phyloP scores from a whole-genome alignment of 2,888 invertebrate genomes.

The Gasteruption jaculator region DNA sequence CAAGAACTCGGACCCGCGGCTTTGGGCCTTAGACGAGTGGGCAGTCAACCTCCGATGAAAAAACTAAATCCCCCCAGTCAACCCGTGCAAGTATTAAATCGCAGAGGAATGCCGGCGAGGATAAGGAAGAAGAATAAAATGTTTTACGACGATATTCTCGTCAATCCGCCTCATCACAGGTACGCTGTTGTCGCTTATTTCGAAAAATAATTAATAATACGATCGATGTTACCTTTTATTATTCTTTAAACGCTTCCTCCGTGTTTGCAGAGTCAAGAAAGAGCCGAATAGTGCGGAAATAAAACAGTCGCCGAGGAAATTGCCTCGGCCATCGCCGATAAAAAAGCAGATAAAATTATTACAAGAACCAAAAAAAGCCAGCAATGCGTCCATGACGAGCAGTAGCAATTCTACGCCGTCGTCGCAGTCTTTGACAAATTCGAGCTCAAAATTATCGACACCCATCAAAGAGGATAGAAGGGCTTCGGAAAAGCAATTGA shows the following conservation, averaged over 20 bases:
- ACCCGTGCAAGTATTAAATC: conserved; percentile 77
- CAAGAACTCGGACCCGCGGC: conserved; percentile 76
- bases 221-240: conserved; percentile 2
- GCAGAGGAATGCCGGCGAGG: conserved; percentile 85
- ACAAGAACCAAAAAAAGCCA: conserved; percentile 32
- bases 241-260: no score
- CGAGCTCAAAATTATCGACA: conserved; percentile 38
- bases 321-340: conserved; percentile 58
- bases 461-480: conserved; percentile 46
- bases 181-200: no score
- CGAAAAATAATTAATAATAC: no score
- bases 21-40: conserved; percentile 76
- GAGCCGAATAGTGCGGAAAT: conserved; percentile 40
- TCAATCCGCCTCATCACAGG: conserved; percentile 73
- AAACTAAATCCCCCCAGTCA: conserved; percentile 66
- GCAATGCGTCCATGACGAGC: conserved; percentile 20
- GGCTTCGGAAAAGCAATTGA: conserved; percentile 38
- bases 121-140: conserved; percentile 85
- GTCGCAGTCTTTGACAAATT: conserved; percentile 29
- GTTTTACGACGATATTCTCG: conserved; percentile 85
- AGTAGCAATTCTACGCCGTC: conserved; percentile 18
- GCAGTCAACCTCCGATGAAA: conserved; percentile 69
- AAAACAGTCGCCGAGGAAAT: conserved; percentile 63
- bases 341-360: conserved; percentile 42
- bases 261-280: conserved; percentile 44